Evolutionary conservation across 1,140 invertebrate species (phyloP).

Genomic region (Patella vulgata): DNA sequence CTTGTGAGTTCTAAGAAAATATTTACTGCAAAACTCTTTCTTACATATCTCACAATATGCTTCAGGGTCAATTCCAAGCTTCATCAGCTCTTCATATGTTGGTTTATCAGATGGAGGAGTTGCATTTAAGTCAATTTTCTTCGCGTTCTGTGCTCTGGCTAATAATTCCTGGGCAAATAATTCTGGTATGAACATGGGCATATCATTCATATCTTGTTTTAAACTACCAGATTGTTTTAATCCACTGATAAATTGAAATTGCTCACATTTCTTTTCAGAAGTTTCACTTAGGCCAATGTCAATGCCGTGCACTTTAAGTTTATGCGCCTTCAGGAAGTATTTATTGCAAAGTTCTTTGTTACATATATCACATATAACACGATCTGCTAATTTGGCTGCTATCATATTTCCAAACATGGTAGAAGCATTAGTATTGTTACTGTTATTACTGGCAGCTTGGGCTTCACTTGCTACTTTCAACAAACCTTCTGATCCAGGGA

Average conservation of each 20-base stretch:
- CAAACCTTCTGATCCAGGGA: conserved; percentile 1
- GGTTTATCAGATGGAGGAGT: conserved; percentile 45
- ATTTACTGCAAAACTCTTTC: conserved; percentile 72
- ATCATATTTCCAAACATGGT: conserved; percentile 64
- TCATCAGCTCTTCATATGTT: conserved; percentile 58
- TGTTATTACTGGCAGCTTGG: conserved; percentile 22
- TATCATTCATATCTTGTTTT: conserved; percentile 25
- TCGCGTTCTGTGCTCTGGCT: background rate
- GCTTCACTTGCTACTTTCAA: background rate
- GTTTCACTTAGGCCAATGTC: conserved; percentile 26
- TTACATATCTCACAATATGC: conserved; percentile 84
- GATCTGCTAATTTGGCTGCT: conserved; percentile 70
- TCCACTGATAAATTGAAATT: too few relatives aligned
- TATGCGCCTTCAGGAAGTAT: conserved; percentile 99
- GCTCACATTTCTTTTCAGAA: too few relatives aligned
- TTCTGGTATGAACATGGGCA: conserved; percentile 10
- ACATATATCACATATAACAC: conserved; percentile 94
- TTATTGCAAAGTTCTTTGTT: conserved; percentile 99
- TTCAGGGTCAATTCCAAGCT: conserved; percentile 78
- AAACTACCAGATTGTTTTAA: conserved; percentile 8
- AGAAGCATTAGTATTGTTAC: conserved; percentile 35
- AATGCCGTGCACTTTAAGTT: conserved; percentile 99
- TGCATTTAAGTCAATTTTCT: conserved; percentile 11
- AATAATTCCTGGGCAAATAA: conserved; percentile 6
- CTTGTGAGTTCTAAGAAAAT: conserved; percentile 61